Conservation (phyloP, 2,888 invertebrate genomes). For the Polyommatus icarus region DNA sequence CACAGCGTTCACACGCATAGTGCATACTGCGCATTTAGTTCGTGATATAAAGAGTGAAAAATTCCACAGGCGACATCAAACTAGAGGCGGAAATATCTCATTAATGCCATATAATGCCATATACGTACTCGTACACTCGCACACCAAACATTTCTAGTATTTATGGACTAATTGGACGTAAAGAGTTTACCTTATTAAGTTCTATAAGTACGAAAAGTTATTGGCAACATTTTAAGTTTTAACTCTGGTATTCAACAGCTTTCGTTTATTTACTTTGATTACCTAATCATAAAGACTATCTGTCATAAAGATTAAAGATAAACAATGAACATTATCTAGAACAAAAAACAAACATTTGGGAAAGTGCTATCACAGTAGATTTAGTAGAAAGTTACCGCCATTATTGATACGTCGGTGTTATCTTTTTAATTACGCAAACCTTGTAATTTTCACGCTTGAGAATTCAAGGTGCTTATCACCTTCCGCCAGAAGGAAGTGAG, state of each 20-base stretch:
- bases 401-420: not conserved
- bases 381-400: conserved; percentile 12
- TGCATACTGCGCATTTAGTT: not conserved
- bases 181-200: not conserved
- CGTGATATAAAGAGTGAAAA: not conserved
- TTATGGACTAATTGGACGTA: not conserved
- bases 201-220: not conserved
- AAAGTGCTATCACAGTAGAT: not conserved
- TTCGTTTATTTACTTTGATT: not conserved
- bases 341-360: not conserved
- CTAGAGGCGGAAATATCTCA: conserved; percentile 15
- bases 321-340: not conserved
- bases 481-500: conserved; percentile 16
- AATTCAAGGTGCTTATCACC: conserved; percentile 14
- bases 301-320: not conserved
- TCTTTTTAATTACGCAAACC: conserved; percentile 1
- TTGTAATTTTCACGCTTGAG: conserved; percentile 17
- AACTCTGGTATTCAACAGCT: not conserved
- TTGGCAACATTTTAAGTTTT: not conserved
- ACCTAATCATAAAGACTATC: not conserved
- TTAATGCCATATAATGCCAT: conserved; percentile 20
- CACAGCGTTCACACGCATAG: not conserved
- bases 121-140: not conserved
- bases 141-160: not conserved
- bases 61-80: not conserved